phyloP scores from a whole-genome alignment of 2,888 invertebrate genomes.

The Acleris holmiana region DNA sequence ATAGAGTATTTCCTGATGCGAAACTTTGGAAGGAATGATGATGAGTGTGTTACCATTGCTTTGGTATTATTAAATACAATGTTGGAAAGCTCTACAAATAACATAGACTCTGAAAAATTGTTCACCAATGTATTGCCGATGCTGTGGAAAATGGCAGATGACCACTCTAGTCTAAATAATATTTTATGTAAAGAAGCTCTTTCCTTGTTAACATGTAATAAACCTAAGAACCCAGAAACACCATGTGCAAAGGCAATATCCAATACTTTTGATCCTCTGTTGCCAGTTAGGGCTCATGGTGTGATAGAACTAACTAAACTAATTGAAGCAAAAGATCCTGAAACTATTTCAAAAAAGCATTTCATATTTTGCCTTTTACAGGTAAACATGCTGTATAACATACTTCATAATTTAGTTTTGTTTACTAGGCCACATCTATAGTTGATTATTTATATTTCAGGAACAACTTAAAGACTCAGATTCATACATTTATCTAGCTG shows the following conservation, averaged over 20 bases:
- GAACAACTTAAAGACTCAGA: conserved; percentile 91
- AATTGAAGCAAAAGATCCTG: conserved; percentile 86
- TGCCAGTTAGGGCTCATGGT: conserved; percentile 93
- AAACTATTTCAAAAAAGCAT: conserved; percentile 86
- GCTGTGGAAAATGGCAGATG: conserved; percentile 54
- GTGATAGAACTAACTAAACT: conserved; percentile 89
- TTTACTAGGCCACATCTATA: background rate
- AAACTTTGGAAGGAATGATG: conserved; percentile 50
- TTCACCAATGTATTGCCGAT: conserved; percentile 60
- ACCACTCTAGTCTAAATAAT: conserved; percentile 54
- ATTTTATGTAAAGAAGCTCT: conserved; percentile 69
- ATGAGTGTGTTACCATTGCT: conserved; percentile 72
- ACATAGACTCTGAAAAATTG: conserved; percentile 47
- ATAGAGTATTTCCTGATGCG: conserved; percentile 72
- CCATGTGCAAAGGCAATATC: conserved; percentile 86
- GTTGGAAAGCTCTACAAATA: conserved; percentile 57
- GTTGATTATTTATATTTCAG: conserved; percentile 68
- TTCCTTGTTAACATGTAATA: conserved; percentile 55
- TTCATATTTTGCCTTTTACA: conserved; percentile 89
- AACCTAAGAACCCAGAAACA: conserved; percentile 51
- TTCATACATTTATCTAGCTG: conserved; percentile 92
- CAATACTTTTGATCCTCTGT: conserved; percentile 87
- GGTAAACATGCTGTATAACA: conserved; percentile 70
- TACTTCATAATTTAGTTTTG: no score
- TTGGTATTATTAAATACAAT: conserved; percentile 73